phyloP scores from a whole-genome alignment of 2,888 invertebrate genomes.

The Epirrhoe tristata region DNA sequence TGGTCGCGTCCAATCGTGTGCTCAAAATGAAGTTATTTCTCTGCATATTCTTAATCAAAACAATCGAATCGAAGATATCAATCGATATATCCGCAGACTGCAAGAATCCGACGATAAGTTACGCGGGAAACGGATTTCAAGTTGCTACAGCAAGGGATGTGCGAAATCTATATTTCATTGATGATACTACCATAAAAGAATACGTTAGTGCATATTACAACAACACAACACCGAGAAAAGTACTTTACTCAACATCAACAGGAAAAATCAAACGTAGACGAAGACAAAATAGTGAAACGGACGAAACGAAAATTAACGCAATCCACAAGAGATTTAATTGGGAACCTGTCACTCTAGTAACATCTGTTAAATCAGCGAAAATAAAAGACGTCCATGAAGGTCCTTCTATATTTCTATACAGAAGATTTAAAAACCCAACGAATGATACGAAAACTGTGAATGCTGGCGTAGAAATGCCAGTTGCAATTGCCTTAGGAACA shows the following conservation, averaged over 20 bases:
- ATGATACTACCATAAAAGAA: conserved; percentile 20
- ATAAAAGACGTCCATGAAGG: conserved; percentile 12
- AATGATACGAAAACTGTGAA: conserved; percentile 19
- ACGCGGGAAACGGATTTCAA: conserved; percentile 11
- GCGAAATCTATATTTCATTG: conserved; percentile 18
- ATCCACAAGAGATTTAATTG: conserved; percentile 21
- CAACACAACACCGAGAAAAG: conserved; percentile 26
- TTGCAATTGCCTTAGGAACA: conserved; percentile 26
- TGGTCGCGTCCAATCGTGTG: conserved; percentile 20
- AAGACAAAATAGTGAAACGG: neutral
- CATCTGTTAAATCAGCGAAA: conserved; percentile 17
- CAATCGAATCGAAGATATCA: conserved; percentile 23
- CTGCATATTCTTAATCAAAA: conserved; percentile 10
- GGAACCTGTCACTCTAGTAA: conserved; percentile 17
- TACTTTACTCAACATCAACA: conserved; percentile 15
- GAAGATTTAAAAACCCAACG: conserved; percentile 23
- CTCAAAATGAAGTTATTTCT: conserved; percentile 28
- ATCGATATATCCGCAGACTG: conserved; percentile 22
- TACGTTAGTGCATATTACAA: conserved; percentile 23
- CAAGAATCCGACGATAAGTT: conserved; percentile 17
- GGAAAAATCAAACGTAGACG: neutral
- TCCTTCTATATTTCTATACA: conserved; percentile 5
- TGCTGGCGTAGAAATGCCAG: conserved; percentile 26
- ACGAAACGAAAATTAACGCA: neutral
- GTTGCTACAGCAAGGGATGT: conserved; percentile 14